Evolutionary conservation across 2,888 invertebrate species (phyloP), one percentile per base, ranked within the genome.

Genomic region (Netelia virgata): DNA sequence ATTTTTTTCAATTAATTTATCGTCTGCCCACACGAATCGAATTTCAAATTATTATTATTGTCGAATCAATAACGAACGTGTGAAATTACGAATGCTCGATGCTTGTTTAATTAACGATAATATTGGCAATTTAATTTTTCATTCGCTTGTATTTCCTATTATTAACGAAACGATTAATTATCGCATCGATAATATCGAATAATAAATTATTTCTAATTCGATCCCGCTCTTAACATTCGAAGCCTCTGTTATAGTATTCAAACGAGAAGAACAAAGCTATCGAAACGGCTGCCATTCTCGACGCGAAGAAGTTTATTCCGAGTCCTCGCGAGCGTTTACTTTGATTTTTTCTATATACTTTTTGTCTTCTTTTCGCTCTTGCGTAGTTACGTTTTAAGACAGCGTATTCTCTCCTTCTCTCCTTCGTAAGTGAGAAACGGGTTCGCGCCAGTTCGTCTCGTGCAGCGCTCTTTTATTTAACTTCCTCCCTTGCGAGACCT

Each of bases 391-490:
- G 20, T 43, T 72, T 59, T 57, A 23, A 16, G n/a, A 36, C 72
- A 63, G 70, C 50, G 63, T 57, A 36, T 36, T 36, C 36, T 36
- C 36, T 63, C 70, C 63, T 63, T 63, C 59, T 50, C 69, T 50
- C 69, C 50, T 68, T 69, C 66, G 77, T 69, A 69, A 59, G 43
- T n/a, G 78, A 63, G 78, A 70, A 70, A 77, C 77, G 57, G 69
- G 78, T 63, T 74, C 74, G 47, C 72, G 73, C 80, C 72, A 57
- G 73, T 47, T 69, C 66, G 73, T 80, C 73, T 73, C 70, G 41
- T 55, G 10, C 18, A 43, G 8, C 11, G 16, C 66, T 9, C 14
- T 78, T 23, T 57, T 61, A 57, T 47, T 79, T 72, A 23, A n/a
- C 20, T 68, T 77, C 57, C 43, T 57, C 43, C 53, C 61, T 36